Conservation (phyloP, 2,888 invertebrate species). For the Polietes domitor region DNA sequence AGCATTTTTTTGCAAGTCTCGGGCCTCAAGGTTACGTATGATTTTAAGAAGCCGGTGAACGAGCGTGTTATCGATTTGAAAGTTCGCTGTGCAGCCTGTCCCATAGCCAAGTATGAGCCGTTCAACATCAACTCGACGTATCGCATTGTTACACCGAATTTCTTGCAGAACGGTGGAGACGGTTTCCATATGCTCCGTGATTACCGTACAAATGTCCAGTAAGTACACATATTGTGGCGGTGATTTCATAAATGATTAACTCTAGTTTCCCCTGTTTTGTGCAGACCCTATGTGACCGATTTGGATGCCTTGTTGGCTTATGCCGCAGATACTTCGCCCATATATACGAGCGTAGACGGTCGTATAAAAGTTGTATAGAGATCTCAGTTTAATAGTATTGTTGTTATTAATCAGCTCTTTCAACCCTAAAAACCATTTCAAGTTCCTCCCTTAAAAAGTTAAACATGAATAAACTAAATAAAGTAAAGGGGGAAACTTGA, state of each 20-base stretch:
- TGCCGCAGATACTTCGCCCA: conserved; percentile 61
- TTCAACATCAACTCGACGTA: conserved; percentile 84
- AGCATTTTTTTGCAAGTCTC: conserved; percentile 82
- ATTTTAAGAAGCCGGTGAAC: conserved; percentile 83
- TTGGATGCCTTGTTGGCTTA: conserved; percentile 66
- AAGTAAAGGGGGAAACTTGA: too few species aligned
- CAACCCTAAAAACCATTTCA: too few species aligned
- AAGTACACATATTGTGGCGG: conserved; percentile 64
- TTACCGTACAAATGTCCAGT: conserved; percentile 76
- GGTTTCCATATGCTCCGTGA: conserved; percentile 83
- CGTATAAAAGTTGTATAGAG: conserved; percentile 64
- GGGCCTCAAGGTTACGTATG: conserved; percentile 82
- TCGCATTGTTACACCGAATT: conserved; percentile 84
- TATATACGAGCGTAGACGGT: conserved; percentile 60
- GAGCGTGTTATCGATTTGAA: conserved; percentile 83
- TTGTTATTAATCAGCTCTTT: too few species aligned
- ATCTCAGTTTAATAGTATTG: too few species aligned
- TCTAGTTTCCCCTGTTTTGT: conserved; percentile 5
- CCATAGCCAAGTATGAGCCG: conserved; percentile 84
- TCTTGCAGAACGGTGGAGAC: conserved; percentile 87
- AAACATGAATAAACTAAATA: too few species aligned
- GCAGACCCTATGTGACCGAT: conserved; percentile 66
- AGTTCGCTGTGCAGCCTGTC: conserved; percentile 74
- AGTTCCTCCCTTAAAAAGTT: too few species aligned
- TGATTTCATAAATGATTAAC: neutral